A percentile compares a stretch with the other conserved stretches of the same genome.
Conservation (phyloP, 2,888 invertebrate genomes). For the Drosophila mayaguana region DNA sequence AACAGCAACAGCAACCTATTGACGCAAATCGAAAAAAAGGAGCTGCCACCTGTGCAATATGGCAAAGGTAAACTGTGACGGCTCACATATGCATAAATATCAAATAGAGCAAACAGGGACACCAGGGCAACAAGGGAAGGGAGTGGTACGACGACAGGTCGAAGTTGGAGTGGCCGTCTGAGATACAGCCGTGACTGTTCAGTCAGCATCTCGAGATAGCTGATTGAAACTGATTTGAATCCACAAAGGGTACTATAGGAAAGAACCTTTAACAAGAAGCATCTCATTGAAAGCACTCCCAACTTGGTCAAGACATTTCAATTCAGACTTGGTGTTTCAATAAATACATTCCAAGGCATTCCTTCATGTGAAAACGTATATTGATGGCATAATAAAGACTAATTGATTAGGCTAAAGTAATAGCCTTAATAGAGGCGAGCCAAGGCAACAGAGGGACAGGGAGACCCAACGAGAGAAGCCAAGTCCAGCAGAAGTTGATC, state of each 20-base stretch:
- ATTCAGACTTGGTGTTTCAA: neutral
- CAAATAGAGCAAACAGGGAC: neutral
- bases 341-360: neutral
- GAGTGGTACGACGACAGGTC: neutral
- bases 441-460: neutral
- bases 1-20: slow-evolving; percentile 6
- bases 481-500: neutral
- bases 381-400: neutral
- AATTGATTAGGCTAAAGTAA: slow-evolving; percentile 12
- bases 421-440: neutral
- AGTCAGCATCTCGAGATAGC: neutral
- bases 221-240: neutral
- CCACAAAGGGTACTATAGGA: neutral
- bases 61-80: neutral
- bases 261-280: neutral
- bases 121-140: neutral
- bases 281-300: neutral
- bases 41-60: slow-evolving; percentile 1
- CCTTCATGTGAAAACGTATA: neutral
- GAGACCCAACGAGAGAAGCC: neutral
- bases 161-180: neutral
- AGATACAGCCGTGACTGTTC: neutral
- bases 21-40: neutral
- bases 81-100: neutral
- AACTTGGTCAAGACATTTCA: neutral